Conservation (phyloP, 2,113 vertebrate genomes). For the Rhea pennata region DNA sequence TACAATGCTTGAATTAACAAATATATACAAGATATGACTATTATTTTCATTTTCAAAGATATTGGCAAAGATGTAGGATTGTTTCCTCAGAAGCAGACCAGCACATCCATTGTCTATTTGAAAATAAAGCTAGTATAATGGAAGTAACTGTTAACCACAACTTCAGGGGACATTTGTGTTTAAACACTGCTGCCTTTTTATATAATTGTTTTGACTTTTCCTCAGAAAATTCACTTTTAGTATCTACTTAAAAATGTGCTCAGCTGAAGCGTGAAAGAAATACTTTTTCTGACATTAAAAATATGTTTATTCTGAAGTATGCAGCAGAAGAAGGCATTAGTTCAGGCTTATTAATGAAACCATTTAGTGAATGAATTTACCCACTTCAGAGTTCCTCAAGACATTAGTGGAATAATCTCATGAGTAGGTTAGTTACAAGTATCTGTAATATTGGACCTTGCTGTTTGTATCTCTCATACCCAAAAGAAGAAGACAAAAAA, state of each 20-base stretch:
- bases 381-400: neutral
- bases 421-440: neutral
- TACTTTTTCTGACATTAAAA: neutral
- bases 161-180: neutral
- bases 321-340: neutral
- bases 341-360: neutral
- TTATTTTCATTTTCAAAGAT: neutral
- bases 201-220: neutral
- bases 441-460: neutral
- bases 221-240: neutral
- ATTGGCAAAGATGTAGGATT: neutral
- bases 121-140: neutral
- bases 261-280: neutral
- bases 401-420: neutral
- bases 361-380: neutral
- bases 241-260: neutral
- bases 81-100: neutral
- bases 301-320: neutral
- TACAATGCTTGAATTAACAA: neutral
- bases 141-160: neutral
- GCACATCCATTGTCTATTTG: neutral
- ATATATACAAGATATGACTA: neutral
- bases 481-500: neutral
- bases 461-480: neutral
- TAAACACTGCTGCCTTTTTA: neutral